Conservation (phyloP, 2,888 invertebrate genomes). For the Synanthedon formicaeformis region DNA sequence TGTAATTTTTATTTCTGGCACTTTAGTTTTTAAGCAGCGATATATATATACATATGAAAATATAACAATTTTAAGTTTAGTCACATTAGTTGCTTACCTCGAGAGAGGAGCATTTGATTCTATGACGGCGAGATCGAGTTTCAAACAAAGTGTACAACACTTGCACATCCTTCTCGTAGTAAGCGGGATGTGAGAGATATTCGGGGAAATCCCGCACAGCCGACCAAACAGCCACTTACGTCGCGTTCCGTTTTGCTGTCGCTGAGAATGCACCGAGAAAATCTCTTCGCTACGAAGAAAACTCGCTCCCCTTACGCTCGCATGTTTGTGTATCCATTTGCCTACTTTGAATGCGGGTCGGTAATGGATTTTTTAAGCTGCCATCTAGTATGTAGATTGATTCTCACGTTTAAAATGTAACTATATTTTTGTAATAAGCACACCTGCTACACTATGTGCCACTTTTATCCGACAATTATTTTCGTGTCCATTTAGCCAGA, state of each 20-base stretch:
- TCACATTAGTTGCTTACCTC: too few relatives aligned
- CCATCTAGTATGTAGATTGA: neutral
- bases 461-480: too few relatives aligned
- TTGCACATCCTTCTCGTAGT: neutral
- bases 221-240: slow-evolving; percentile 48
- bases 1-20: too few relatives aligned
- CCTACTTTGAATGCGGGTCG: slow-evolving; percentile 27
- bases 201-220: slow-evolving; percentile 19
- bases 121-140: neutral
- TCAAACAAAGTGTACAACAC: neutral
- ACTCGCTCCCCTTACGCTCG: slow-evolving; percentile 22
- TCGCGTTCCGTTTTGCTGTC: slow-evolving; percentile 28
- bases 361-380: slow-evolving; percentile 35
- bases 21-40: too few relatives aligned
- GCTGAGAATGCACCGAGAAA: slow-evolving; percentile 39
- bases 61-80: too few relatives aligned
- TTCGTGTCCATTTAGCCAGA: too few relatives aligned
- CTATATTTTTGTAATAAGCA: too few relatives aligned
- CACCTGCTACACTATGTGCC: too few relatives aligned
- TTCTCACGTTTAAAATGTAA: neutral
- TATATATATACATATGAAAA: too few relatives aligned
- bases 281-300: slow-evolving; percentile 23
- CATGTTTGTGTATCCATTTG: slow-evolving; percentile 54
- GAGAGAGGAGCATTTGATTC: too few relatives aligned
- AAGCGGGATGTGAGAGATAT: slow-evolving; percentile 23